Evolutionary conservation across 1,140 invertebrate genomes (phyloP), one percentile per base, ranked within the genome.

Genomic region (Pseudoatta argentina): DNA sequence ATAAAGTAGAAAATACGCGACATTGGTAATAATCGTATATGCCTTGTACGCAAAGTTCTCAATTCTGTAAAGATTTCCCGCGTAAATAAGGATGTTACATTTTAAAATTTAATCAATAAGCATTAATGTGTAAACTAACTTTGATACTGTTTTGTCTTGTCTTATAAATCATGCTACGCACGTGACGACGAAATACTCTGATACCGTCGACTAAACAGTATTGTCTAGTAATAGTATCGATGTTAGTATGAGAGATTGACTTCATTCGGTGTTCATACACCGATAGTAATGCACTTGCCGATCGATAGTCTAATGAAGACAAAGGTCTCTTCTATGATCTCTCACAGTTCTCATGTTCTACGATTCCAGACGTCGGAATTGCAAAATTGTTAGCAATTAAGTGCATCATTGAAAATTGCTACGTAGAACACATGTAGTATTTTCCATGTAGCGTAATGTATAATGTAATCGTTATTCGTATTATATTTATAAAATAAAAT

Each of bases 291-390:
- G 81, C 78, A 81, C 86, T 67, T 12, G 55, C 53, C 86, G 76
- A 90, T 90, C 89, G 73, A 89, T 90, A 83, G 57, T 39, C 59
- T 89, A 87, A 90, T 85, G 86, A 90, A 90, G 88, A 90, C 89
- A 83, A 83, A 83, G 79, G 69, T 83, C 79, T 61, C 55, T 61
- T 63, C 67, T n/a, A 82, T 48, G 55, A 73, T 83, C 39, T 73
- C 55, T 51, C 69, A 73, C n/a, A 48, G 24, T 39, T 73, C 55
- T 72, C 53, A 7, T 3, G 78, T 82, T n/a, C 53, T 75, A 61
- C 39, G 61, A 24, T 67, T 85, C 18, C 30, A 85, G 18, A 78
- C 27, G 55, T 66, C 51, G 27, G 6, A 64, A 78, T 64, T 64
- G 14, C 44, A 34, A 53, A 66, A 85, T 85, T 61, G 55, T 63